These are phyloP conservation scores for Drosophila cognata DNA, from an alignment of 2,888 invertebrate genomes.

Conservation along the genomic window DNA sequence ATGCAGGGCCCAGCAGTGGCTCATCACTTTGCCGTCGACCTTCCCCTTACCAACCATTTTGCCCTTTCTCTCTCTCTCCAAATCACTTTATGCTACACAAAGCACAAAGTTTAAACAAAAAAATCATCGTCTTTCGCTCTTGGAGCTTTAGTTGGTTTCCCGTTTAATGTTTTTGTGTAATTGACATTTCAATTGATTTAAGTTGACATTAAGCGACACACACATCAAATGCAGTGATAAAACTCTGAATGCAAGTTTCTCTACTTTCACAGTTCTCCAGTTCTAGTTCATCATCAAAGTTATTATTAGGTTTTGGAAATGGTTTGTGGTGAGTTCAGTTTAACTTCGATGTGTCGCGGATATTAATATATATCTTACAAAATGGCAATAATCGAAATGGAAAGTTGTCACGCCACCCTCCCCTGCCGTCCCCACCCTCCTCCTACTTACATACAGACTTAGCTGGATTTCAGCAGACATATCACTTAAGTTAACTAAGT, in stretches of 20 bases:
- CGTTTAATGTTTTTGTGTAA: constrained; percentile 69
- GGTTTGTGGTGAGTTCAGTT: not conserved
- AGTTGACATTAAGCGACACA: constrained; percentile 74
- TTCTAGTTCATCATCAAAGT: constrained; percentile 9
- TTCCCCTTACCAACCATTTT: not conserved
- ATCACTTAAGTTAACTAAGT: constrained; percentile 13
- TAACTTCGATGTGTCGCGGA: constrained; percentile 1
- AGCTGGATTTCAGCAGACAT: constrained; percentile 3
- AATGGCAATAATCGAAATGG: not conserved
- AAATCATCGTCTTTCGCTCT: constrained; percentile 26
- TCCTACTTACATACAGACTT: not conserved
- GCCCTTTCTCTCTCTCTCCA: not conserved
- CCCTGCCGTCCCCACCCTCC: not conserved
- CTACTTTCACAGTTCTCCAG: constrained; percentile 12
- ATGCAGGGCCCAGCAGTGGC: constrained; percentile 37
- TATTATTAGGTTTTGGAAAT: constrained; percentile 7
- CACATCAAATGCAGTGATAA: constrained; percentile 59
- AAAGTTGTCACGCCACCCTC: constrained; percentile 19
- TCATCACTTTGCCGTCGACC: constrained; percentile 1
- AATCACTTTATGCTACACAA: constrained; percentile 7
- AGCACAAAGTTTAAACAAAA: constrained; percentile 9
- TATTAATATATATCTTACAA: not conserved
- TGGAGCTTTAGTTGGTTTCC: constrained; percentile 19
- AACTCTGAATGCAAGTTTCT: constrained; percentile 15
- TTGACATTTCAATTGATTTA: constrained; percentile 77